A percentile compares a stretch with the other conserved stretches of the same genome.
These are phyloP conservation scores for Plagodis dolabraria DNA, from an alignment of 2,888 invertebrate genomes.

Conservation along the genomic window DNA sequence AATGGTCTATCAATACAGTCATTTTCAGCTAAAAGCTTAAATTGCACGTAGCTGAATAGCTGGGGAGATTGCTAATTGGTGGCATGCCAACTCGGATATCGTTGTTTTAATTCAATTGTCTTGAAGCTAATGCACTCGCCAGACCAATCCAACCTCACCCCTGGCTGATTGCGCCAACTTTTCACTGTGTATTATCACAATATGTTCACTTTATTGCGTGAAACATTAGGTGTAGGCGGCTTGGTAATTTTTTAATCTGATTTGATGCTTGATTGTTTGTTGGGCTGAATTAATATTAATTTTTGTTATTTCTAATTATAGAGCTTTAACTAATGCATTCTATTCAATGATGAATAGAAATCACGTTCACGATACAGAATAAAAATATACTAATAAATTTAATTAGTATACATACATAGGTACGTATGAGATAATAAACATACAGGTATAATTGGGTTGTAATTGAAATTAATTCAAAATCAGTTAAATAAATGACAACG, in stretches of 20 bases:
- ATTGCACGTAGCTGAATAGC: slow-evolving; percentile 67
- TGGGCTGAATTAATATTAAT: background rate
- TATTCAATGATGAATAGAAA: no score
- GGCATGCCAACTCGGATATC: slow-evolving; percentile 71
- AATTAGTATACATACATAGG: no score
- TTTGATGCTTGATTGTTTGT: background rate
- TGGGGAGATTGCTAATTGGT: slow-evolving; percentile 70
- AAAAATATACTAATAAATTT: no score
- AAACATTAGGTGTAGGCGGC: slow-evolving; percentile 7
- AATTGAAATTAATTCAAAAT: no score
- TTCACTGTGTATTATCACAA: slow-evolving; percentile 41
- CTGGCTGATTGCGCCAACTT: slow-evolving; percentile 52
- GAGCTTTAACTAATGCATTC: no score
- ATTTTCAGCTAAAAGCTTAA: slow-evolving; percentile 70
- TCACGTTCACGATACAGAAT: no score
- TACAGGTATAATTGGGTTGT: no score
- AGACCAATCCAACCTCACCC: slow-evolving; percentile 55
- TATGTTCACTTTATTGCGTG: slow-evolving; percentile 29
- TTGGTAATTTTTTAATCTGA: slow-evolving; percentile 10
- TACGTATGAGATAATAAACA: no score
- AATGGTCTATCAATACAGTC: slow-evolving; percentile 69
- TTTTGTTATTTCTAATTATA: no score
- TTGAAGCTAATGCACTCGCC: slow-evolving; percentile 63
- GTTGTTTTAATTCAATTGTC: slow-evolving; percentile 73
- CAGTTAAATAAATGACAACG: no score